Percentiles rank a stretch among this genome's conserved stretches.
phyloP scores from a whole-genome alignment of 2,113 vertebrate species.

The Phoenicopterus ruber region DNA sequence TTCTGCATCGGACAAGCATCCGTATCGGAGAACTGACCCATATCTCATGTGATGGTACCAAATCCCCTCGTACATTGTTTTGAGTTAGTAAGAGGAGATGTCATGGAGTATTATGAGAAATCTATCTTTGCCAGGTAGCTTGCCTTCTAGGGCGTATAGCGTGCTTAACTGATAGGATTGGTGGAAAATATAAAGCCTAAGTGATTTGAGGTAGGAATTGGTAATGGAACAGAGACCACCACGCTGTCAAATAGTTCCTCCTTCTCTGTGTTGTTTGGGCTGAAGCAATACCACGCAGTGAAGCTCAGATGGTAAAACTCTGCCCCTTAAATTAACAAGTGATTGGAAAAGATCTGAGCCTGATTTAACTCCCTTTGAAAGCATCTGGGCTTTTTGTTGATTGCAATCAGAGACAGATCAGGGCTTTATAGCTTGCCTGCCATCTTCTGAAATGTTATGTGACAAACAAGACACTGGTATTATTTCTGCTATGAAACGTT shows the following conservation, averaged over 20 bases:
- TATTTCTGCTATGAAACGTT: constrained; percentile 12
- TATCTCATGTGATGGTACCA: background rate
- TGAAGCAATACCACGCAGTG: background rate
- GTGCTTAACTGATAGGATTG: background rate
- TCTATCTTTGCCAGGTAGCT: background rate
- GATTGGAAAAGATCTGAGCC: constrained; percentile 27
- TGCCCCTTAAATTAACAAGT: constrained; percentile 38
- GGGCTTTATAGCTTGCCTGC: constrained; percentile 13
- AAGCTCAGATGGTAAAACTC: constrained; percentile 20
- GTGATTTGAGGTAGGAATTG: background rate
- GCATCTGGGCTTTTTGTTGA: constrained; percentile 43
- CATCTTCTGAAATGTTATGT: constrained; percentile 42
- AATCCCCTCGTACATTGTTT: background rate
- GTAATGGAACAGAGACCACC: background rate
- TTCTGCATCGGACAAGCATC: background rate
- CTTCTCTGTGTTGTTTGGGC: background rate
- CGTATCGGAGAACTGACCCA: background rate
- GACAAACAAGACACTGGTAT: constrained; percentile 1
- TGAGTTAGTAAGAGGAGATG: background rate
- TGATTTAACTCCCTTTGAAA: constrained; percentile 42
- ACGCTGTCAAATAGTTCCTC: background rate
- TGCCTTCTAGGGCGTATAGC: background rate
- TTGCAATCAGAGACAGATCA: constrained; percentile 35
- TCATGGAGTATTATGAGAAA: background rate
- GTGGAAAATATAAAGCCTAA: background rate